Evolutionary conservation across 1,140 invertebrate species (phyloP).

Genomic region (Orchesella cincta): DNA sequence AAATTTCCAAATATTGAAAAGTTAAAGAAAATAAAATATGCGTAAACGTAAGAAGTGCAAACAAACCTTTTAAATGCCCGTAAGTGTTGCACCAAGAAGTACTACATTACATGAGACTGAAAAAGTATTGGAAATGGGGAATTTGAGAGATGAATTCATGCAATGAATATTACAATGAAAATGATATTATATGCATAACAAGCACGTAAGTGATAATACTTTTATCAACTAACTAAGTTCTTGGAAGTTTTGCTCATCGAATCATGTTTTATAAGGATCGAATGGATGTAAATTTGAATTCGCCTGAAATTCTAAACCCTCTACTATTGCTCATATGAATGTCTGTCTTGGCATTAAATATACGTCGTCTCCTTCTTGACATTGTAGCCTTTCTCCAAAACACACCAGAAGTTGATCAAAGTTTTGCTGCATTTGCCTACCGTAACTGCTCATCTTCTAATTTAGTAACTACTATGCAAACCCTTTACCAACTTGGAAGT

Average conservation of each 20-base stretch:
- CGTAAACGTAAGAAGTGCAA: too few species aligned
- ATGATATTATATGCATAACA: not conserved
- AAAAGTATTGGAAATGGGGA: not conserved
- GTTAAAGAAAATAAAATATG: too few species aligned
- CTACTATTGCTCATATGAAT: not conserved
- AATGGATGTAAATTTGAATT: conserved; percentile 30
- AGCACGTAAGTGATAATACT: not conserved
- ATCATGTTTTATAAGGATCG: conserved; percentile 23
- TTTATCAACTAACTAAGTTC: not conserved
- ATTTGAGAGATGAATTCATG: not conserved
- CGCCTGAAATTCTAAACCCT: conserved; percentile 10
- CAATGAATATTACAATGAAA: not conserved
- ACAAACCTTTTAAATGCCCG: too few species aligned
- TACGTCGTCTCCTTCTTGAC: not conserved
- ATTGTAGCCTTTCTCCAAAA: too few species aligned
- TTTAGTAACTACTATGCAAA: too few species aligned
- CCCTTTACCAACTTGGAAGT: too few species aligned
- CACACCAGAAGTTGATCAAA: too few species aligned
- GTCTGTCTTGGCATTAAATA: not conserved
- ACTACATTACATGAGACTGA: not conserved
- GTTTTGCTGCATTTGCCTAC: too few species aligned
- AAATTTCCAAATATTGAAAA: too few species aligned
- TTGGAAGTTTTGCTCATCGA: conserved; percentile 23
- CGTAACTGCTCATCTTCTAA: too few species aligned
- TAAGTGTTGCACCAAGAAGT: too few species aligned